Evolutionary conservation across 2,888 invertebrate species (phyloP).

Genomic region (Buathra laborator): DNA sequence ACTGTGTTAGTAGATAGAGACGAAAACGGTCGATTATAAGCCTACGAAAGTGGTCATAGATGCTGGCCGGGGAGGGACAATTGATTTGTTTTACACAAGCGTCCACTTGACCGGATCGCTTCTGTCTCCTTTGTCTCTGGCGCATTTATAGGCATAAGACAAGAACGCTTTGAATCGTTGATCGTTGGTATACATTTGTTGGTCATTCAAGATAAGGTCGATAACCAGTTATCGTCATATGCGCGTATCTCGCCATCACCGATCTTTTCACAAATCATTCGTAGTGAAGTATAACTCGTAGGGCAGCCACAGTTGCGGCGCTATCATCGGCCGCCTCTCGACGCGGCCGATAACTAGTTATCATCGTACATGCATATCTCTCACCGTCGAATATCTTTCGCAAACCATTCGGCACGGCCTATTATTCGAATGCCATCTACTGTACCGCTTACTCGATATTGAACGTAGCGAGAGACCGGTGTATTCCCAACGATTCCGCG

Average conservation of each 20-base stretch:
- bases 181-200: no score
- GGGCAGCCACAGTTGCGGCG: background rate
- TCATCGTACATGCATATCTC: slow-evolving; percentile 8
- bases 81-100: slow-evolving; percentile 75
- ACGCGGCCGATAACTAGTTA: background rate
- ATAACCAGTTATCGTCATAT: no score
- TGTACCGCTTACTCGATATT: slow-evolving; percentile 9
- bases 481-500: slow-evolving; percentile 62
- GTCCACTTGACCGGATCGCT: slow-evolving; percentile 27
- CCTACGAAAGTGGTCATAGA: slow-evolving; percentile 42
- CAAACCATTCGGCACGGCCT: slow-evolving; percentile 10
- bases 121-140: background rate
- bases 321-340: background rate
- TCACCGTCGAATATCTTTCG: background rate
- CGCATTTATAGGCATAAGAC: background rate
- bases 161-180: no score
- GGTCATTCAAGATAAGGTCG: no score
- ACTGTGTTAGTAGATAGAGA: slow-evolving; percentile 23
- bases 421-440: slow-evolving; percentile 47
- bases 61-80: slow-evolving; percentile 64
- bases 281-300: no score
- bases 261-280: no score
- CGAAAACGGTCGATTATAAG: slow-evolving; percentile 16
- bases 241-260: no score
- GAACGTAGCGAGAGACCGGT: background rate